Evolutionary conservation across 2,797 vertebrate species (phyloP), one percentile per base, ranked within the genome.

Genomic region (Erpetoichthys calabaricus): DNA sequence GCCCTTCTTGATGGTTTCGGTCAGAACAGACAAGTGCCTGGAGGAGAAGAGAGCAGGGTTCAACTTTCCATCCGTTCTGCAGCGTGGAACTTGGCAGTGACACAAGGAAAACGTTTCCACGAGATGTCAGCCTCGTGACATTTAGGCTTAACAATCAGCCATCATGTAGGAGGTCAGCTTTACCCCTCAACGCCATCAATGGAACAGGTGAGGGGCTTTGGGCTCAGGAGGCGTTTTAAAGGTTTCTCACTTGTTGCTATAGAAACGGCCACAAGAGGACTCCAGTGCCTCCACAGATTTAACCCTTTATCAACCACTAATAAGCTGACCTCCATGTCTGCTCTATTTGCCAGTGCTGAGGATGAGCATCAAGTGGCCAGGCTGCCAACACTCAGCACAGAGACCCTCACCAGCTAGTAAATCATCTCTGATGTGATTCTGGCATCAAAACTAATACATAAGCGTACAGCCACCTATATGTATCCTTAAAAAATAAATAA

Each of bases 1-100:
- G 56, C 96, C 96, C 62, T 96, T 98, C 81, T 88, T 96, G 85
- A 99, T 92, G 53, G 96, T 99, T 78, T 99, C 96, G 0, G 91
- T 90, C 75, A 99, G 85, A 63, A 98, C 91, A 25, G 93, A 88
- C 77, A 92, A 90, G 42, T 99, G 94, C 63, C 96, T 99, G 79
- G 53, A 9, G 52, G 9, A 44, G 8, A 54, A 7, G 44, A n/a
- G 6, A 53, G 46, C 4, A 7, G 7, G 53, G n/a, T 43, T 3
- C 3, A 44, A 43, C 53, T 54, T 42, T 43, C 53, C 53, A 54
- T 8, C 53, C 8, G 8, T 41, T 8, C 5, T 42, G 8, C 5
- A 56, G 25, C 7, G 57, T 1, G 46, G 9, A 9, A 3, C 8
- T n/a, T 10, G 6, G 7, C 6, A 44, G 57, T 45, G 6, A 7